A percentile compares a stretch with the other conserved stretches of the same genome.
Evolutionary conservation across 1,140 invertebrate genomes (phyloP).

Genomic region (Calosoma granatense): DNA sequence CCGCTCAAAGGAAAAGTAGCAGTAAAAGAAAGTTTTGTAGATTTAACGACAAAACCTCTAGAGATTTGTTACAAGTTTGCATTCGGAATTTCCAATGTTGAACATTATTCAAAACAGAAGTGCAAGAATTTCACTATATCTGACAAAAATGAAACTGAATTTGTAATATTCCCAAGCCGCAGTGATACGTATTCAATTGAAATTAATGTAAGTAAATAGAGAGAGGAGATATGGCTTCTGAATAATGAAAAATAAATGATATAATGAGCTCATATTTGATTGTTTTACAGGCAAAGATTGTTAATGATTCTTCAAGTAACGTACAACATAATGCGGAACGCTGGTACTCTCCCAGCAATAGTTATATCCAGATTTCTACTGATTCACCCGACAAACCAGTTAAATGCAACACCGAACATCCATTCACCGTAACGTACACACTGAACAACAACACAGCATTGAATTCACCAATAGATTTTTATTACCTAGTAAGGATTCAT

Average conservation of each 20-base stretch:
- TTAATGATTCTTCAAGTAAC: no score
- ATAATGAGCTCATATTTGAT: constrained; percentile 21
- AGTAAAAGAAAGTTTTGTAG: constrained; percentile 16
- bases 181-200: not conserved
- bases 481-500: no score
- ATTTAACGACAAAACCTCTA: constrained; percentile 20
- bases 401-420: constrained; percentile 19
- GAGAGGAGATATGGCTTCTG: not conserved
- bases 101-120: not conserved
- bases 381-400: constrained; percentile 14
- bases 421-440: constrained; percentile 25
- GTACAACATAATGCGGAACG: no score
- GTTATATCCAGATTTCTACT: constrained; percentile 21
- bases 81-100: constrained; percentile 21
- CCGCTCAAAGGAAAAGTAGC: constrained; percentile 44
- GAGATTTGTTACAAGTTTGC: constrained; percentile 31
- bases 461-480: no score
- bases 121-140: not conserved
- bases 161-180: not conserved
- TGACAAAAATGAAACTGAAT: not conserved
- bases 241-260: no score
- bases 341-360: constrained; percentile 22
- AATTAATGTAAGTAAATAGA: not conserved
- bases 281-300: no score
- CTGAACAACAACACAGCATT: no score